phyloP scores from a whole-genome alignment of 2,113 vertebrate species.

The Origma solitaria region DNA sequence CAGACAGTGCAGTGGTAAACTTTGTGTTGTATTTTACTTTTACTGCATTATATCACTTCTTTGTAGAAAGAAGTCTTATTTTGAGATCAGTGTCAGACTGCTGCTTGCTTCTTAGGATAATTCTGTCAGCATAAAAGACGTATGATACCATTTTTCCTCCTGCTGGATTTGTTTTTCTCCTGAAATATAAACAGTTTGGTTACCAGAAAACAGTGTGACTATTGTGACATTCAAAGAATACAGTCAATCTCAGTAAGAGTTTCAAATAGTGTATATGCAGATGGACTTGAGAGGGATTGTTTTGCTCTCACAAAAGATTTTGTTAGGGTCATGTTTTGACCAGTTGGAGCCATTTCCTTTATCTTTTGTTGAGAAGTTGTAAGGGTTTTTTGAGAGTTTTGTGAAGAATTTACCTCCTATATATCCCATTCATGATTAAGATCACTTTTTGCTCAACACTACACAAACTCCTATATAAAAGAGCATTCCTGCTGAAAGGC shows the following conservation, averaged over 20 bases:
- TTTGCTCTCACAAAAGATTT: not conserved
- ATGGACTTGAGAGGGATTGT: not conserved
- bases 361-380: not conserved
- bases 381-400: not conserved
- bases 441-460: not conserved
- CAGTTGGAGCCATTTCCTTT: not conserved
- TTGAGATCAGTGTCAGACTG: not conserved
- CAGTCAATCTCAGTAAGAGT: not conserved
- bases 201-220: not conserved
- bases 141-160: not conserved
- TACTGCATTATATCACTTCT: not conserved
- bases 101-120: not conserved
- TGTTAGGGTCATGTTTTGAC: not conserved
- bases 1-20: not conserved
- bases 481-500: not conserved
- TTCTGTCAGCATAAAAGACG: not conserved
- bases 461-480: not conserved
- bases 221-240: not conserved
- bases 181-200: not conserved
- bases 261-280: not conserved
- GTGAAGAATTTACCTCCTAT: not conserved
- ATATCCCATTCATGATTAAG: not conserved
- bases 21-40: not conserved
- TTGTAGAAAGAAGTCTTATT: not conserved
- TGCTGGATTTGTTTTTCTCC: not conserved